phyloP scores from a whole-genome alignment of 2,888 invertebrate species.

The Dione vanillae region DNA sequence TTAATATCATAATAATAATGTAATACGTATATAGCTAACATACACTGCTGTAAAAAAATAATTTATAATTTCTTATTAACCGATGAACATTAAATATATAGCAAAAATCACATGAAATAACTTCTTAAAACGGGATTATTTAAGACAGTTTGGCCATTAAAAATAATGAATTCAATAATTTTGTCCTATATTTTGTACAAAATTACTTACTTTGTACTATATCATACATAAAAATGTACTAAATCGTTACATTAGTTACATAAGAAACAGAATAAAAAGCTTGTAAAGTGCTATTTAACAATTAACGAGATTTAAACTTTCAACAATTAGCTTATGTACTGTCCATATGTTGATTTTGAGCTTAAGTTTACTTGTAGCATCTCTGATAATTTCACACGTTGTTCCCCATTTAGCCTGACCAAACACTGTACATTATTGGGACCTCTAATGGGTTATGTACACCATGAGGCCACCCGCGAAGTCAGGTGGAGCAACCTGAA shows the following conservation, averaged over 20 bases:
- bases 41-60: no score
- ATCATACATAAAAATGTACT: no score
- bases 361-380: conserved; percentile 13
- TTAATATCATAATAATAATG: no score
- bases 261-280: neutral
- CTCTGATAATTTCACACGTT: conserved; percentile 54
- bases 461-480: conserved; percentile 55
- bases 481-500: conserved; percentile 39
- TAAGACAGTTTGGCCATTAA: no score
- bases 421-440: conserved; percentile 54
- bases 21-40: no score
- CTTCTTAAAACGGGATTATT: no score
- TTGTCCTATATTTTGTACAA: no score
- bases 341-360: conserved; percentile 20
- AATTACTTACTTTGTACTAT: no score
- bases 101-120: no score
- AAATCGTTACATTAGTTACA: neutral
- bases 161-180: no score
- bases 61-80: no score
- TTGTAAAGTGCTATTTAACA: neutral
- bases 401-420: conserved; percentile 51
- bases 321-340: conserved; percentile 13
- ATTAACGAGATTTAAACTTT: neutral
- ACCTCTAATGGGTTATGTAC: conserved; percentile 50
- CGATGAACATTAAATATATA: no score